Evolutionary conservation across 2,888 invertebrate species (phyloP), one percentile per base, ranked within the genome.

Genomic region (Ochropacha duplaris): DNA sequence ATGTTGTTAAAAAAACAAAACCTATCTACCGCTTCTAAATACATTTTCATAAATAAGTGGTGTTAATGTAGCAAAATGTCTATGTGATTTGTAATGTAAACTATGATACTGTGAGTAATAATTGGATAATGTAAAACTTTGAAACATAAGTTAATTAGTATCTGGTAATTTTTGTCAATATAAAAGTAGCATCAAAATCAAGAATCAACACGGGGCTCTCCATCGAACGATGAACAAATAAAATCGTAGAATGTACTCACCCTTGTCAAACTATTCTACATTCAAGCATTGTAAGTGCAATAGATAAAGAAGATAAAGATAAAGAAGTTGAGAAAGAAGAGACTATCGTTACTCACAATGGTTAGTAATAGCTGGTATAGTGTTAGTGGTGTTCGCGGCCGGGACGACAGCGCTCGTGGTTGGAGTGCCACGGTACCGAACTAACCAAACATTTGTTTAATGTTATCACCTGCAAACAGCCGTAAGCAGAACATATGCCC

Each of bases 391-490:
- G 64, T 78, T 64, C 56, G 73, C 76, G 70, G 69, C 76, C 62
- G 81, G 60, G 26, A 73, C 57, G 58, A 69, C 60, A 63, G 66
- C 58, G n/a, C 73, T 64, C 63, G 57, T 50, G 12, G 67, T 59
- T 26, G 61, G 54, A 67, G 90, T 79, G 72, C 86, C 90, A 68
- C 90, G 89, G 86, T 93, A 92, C 69, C 92, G 92, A 89, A 92
- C 93, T 93, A 93, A 89, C 84, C 87, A 90, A 92, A 92, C 89
- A 92, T 91, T 91, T 87, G 85, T 87, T 91, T 91, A 78, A 89
- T 92, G 87, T 92, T 91, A 92, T 92, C 91, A 91, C 90, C 90
- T 92, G 91, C 80, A 90, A 90, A 86, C 81, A 86, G 88, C 86
- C 80, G 76, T 78, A 87, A 90, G 90, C 89, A 83, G 77, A 88